phyloP scores from a whole-genome alignment of 2,888 invertebrate genomes.

The Plutella xylostella region DNA sequence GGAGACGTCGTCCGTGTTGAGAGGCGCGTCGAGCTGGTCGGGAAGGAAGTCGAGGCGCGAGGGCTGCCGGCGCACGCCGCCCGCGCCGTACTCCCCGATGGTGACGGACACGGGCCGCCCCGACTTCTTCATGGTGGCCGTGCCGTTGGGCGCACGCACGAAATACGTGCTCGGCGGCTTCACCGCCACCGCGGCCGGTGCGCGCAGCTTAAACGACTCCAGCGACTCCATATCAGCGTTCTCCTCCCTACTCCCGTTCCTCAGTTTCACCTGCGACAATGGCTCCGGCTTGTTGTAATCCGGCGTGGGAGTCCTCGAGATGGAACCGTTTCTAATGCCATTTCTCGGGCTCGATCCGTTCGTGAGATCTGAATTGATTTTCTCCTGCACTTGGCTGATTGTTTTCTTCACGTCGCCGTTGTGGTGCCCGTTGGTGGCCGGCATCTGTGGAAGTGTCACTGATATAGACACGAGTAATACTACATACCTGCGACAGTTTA shows the following conservation, averaged over 20 bases:
- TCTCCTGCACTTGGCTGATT: slow-evolving; percentile 24
- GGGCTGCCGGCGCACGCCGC: slow-evolving; percentile 70
- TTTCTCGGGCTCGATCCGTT: slow-evolving; percentile 15
- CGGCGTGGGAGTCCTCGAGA: slow-evolving; percentile 50
- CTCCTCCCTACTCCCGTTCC: slow-evolving; percentile 50
- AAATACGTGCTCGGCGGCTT: slow-evolving; percentile 80
- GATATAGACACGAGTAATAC: background rate
- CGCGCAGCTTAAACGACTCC: slow-evolving; percentile 79
- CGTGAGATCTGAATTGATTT: slow-evolving; percentile 27
- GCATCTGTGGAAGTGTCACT: slow-evolving; percentile 58
- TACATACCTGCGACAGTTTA: background rate
- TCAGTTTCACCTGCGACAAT: slow-evolving; percentile 28
- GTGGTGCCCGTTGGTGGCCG: slow-evolving; percentile 38
- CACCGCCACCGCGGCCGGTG: slow-evolving; percentile 70
- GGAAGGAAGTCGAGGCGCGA: slow-evolving; percentile 78
- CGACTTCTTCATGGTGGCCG: slow-evolving; percentile 69
- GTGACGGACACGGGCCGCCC: slow-evolving; percentile 75
- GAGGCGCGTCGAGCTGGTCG: slow-evolving; percentile 48
- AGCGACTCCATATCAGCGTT: slow-evolving; percentile 81
- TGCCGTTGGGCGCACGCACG: slow-evolving; percentile 65
- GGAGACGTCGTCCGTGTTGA: slow-evolving; percentile 58
- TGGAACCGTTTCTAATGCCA: slow-evolving; percentile 27
- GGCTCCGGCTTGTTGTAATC: slow-evolving; percentile 41
- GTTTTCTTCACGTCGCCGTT: slow-evolving; percentile 37
- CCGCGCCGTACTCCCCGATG: slow-evolving; percentile 76